Evolutionary conservation across 2,888 invertebrate species (phyloP).

Genomic region (Melieria crassipennis): DNA sequence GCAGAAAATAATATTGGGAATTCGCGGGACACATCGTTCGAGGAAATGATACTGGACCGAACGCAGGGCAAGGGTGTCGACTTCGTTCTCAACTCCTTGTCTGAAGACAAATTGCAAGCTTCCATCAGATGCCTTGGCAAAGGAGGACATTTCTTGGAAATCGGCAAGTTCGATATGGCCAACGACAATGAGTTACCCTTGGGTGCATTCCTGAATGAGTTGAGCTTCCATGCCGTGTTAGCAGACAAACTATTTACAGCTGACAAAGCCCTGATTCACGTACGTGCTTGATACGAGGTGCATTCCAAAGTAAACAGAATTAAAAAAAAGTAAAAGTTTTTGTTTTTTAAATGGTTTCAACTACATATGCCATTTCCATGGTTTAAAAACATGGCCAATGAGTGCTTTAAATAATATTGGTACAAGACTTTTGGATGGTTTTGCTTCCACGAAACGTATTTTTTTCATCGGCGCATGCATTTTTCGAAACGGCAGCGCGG

Average conservation of each 20-base stretch:
- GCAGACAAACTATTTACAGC: constrained; percentile 75
- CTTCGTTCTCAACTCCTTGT: constrained; percentile 88
- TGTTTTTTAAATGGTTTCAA: too few species aligned
- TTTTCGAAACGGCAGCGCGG: too few species aligned
- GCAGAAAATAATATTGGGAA: constrained; percentile 79
- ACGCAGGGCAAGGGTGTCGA: constrained; percentile 92
- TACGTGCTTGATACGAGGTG: constrained; percentile 34
- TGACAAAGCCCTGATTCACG: constrained; percentile 62
- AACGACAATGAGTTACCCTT: constrained; percentile 73
- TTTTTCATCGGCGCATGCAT: too few species aligned
- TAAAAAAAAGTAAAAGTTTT: background rate
- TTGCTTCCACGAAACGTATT: too few species aligned
- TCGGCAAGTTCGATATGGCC: constrained; percentile 85
- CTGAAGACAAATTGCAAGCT: constrained; percentile 88
- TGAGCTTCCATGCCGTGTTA: constrained; percentile 81
- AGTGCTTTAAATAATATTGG: background rate
- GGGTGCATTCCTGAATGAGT: constrained; percentile 75
- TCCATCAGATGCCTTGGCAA: constrained; percentile 72
- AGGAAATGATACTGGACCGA: constrained; percentile 80
- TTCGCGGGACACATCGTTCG: constrained; percentile 87
- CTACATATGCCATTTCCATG: too few species aligned
- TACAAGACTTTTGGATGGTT: background rate
- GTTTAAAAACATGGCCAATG: constrained; percentile 29
- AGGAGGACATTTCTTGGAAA: constrained; percentile 81
- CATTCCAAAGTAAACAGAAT: too few species aligned